Evolutionary conservation across 1,140 invertebrate genomes (phyloP).

Genomic region (Drosophila persimilis): DNA sequence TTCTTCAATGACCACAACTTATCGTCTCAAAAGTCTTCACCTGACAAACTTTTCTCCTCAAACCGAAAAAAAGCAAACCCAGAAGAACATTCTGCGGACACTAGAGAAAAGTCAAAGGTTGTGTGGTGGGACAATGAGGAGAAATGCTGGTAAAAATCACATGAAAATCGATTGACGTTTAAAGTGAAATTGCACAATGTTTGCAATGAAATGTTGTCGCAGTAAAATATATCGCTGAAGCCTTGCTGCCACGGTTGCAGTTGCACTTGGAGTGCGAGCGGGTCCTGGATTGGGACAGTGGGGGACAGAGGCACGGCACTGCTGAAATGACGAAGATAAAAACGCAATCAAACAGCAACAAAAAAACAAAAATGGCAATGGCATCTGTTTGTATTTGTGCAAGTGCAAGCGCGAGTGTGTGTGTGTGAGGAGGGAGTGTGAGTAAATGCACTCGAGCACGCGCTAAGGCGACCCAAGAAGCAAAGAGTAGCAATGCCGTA

Average conservation of each 20-base stretch:
- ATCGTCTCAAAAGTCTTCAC: not conserved
- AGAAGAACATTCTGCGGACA: slow-evolving; percentile 1
- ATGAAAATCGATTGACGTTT: slow-evolving; percentile 78
- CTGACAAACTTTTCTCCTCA: not conserved
- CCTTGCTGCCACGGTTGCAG: slow-evolving; percentile 9
- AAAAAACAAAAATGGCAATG: slow-evolving; percentile 61
- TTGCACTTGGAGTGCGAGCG: slow-evolving; percentile 30
- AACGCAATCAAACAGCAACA: slow-evolving; percentile 77
- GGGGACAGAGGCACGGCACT: slow-evolving; percentile 20
- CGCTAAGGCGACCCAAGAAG: slow-evolving; percentile 32
- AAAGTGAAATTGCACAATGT: slow-evolving; percentile 79
- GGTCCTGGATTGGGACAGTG: not conserved
- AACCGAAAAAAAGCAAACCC: not conserved
- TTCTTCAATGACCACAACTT: no score
- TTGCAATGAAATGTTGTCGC: slow-evolving; percentile 75
- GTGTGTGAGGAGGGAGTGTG: slow-evolving; percentile 13
- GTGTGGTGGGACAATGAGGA: slow-evolving; percentile 6
- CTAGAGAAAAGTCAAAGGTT: slow-evolving; percentile 25
- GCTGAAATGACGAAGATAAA: slow-evolving; percentile 79
- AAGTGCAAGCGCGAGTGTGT: slow-evolving; percentile 7
- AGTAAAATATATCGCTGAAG: slow-evolving; percentile 69
- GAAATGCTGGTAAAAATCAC: slow-evolving; percentile 69
- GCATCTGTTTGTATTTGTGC: slow-evolving; percentile 64
- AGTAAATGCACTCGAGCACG: slow-evolving; percentile 76
- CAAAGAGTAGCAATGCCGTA: no score